A percentile compares a stretch with the other conserved stretches of the same genome.
Conservation (phyloP, 2,113 vertebrate genomes). For the Microtus montanus region DNA sequence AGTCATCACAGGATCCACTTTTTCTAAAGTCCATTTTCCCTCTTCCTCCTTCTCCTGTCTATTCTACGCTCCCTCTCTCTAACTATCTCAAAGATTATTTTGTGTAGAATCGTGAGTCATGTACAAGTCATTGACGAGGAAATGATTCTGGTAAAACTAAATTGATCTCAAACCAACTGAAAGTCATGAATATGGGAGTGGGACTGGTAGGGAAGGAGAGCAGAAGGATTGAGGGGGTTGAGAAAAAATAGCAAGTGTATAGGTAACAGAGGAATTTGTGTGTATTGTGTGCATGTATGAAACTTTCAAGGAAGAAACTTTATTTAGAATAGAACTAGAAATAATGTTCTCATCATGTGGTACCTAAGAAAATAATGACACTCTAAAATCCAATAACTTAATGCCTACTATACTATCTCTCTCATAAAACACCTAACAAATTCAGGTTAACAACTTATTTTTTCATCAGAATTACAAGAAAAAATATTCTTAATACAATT, state of each 20-base stretch:
- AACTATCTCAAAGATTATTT: not conserved
- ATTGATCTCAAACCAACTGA: not conserved
- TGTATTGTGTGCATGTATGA: not conserved
- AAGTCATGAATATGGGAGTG: not conserved
- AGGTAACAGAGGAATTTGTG: rapidly evolving
- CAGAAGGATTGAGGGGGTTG: not conserved
- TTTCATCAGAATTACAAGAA: not conserved
- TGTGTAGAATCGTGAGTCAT: no score
- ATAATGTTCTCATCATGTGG: not conserved
- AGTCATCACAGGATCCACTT: not conserved
- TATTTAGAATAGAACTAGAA: not conserved
- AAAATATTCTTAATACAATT: not conserved
- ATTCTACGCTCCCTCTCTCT: rapidly evolving
- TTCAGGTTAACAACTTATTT: not conserved
- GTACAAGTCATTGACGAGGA: not conserved
- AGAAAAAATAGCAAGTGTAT: not conserved
- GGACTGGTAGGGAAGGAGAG: not conserved
- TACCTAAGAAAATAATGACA: not conserved
- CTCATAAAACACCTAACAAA: not conserved
- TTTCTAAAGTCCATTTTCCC: not conserved
- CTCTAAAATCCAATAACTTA: not conserved
- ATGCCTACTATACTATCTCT: not conserved
- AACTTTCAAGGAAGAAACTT: not conserved
- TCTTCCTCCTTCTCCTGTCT: not conserved
- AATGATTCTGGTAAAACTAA: not conserved